A percentile compares a stretch with the other conserved stretches of the same genome.
Evolutionary conservation across 92 coral and sea anemone species (phyloP).

Genomic region (Paragorgia papillata): DNA sequence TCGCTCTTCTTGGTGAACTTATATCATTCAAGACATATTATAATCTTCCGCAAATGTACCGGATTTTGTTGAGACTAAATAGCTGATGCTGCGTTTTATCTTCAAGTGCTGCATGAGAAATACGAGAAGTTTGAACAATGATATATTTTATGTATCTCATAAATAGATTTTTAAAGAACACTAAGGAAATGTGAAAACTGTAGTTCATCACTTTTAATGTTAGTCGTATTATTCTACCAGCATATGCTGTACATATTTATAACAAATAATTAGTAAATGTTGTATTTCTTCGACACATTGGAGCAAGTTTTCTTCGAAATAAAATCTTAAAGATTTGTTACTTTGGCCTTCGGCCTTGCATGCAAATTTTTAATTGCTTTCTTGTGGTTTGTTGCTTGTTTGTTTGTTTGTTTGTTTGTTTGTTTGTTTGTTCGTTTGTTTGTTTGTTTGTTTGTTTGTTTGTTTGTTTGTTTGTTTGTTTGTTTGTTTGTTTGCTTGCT

Average conservation of each 20-base stretch:
- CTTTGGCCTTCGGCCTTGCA: no score
- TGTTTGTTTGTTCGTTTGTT: no score
- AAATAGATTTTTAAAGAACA: background rate
- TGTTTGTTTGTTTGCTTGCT: no score
- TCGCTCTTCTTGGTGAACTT: no score
- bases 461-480: no score
- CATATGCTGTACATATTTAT: background rate
- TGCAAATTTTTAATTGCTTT: no score
- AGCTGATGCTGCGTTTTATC: background rate
- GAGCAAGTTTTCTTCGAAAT: background rate
- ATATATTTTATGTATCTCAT: background rate
- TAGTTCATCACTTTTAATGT: background rate
- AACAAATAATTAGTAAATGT: background rate
- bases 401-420: no score
- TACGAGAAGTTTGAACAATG: background rate
- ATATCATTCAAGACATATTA: no score
- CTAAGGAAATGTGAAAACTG: background rate
- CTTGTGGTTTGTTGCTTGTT: no score
- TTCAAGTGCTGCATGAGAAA: background rate
- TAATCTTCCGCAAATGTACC: background rate
- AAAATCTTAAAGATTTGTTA: background rate
- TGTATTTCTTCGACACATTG: no score
- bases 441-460: no score
- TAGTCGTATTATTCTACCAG: background rate
- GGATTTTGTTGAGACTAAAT: background rate